Percentiles rank a stretch among this genome's conserved stretches.
Conservation (phyloP, 1,140 invertebrate genomes). For the roundworm (Caenorhabditis elegans) region DNA sequence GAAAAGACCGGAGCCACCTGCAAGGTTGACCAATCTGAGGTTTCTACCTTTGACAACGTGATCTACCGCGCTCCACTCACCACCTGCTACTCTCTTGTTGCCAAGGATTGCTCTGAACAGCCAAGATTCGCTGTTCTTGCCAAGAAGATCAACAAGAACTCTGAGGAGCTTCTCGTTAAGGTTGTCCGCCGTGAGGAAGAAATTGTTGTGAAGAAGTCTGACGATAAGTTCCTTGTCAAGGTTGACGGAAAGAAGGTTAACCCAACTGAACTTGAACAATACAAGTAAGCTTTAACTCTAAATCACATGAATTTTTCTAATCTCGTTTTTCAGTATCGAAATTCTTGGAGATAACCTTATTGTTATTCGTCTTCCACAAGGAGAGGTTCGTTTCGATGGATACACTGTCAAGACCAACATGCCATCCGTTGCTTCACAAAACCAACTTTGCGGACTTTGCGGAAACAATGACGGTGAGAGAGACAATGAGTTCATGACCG, state of each 20-base stretch:
- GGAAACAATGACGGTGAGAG: constrained; percentile 46
- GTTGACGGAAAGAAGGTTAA: not conserved
- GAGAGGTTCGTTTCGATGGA: constrained; percentile 55
- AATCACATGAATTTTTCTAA: not conserved
- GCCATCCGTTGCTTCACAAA: constrained; percentile 20
- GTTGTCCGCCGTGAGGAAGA: constrained; percentile 42
- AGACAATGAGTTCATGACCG: constrained; percentile 30
- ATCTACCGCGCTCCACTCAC: constrained; percentile 42
- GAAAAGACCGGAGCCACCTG: not conserved
- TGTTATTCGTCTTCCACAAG: constrained; percentile 39
- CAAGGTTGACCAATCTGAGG: not conserved
- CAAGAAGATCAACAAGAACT: constrained; percentile 35
- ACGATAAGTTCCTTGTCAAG: not conserved
- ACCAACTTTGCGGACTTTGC: constrained; percentile 49
- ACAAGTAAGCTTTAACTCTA: constrained; percentile 34
- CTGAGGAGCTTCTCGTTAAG: constrained; percentile 45
- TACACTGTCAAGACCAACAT: constrained; percentile 45
- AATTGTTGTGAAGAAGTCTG: constrained; percentile 5
- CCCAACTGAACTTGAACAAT: not conserved
- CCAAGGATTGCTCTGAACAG: constrained; percentile 58
- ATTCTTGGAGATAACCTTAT: constrained; percentile 34
- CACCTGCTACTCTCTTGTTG: constrained; percentile 54
- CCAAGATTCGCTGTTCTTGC: constrained; percentile 55
- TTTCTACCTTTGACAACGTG: constrained; percentile 39
- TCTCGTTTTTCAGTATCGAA: constrained; percentile 27